Evolutionary conservation across 2,888 invertebrate species (phyloP), one percentile per base, ranked within the genome.

Genomic region (Erpobdella octoculata): DNA sequence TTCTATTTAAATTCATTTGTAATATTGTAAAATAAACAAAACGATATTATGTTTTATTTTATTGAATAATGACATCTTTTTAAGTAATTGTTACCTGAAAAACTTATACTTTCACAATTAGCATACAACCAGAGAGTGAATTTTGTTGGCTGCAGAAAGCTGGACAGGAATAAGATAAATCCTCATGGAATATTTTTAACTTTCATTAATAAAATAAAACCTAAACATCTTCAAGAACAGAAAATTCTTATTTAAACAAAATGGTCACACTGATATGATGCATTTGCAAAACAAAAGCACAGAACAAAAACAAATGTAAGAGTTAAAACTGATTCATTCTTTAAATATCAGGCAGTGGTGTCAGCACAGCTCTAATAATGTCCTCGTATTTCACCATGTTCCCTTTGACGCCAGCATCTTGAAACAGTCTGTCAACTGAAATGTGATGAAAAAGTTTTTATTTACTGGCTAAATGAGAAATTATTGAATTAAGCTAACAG

Each of bases 371-470:
- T 33, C 71, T 70, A 25, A 76, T 72, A 33, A 76, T 70, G 46
- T 75, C 72, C 4, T 75, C 72, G 48, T 73, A 75, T n/a, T 70
- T 68, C 36, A 74, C 75, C 18, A 67, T 37, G 21, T 66, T 37
- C 12, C 38, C 62, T 35, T 71, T 38, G 28, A 74, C 72, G n/a
- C 75, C 73, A 9, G 74, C 75, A 41, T 75, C 74, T 36, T 70
- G 72, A 61, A 75, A 76, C 58, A 76, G 62, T 18, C 72, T 67
- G 48, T 74, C 73, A 12, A 76, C 76, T 76, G 75, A 12, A 74
- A 68, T 25, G 38, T n/a, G 59, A n/a, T n/a, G n/a, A n/a, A n/a
- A n/a, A n/a, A n/a, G n/a, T n/a, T n/a, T n/a, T n/a, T n/a, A n/a
- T n/a, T n/a, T n/a, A n/a, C n/a, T n/a, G n/a, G n/a, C n/a, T n/a